Percentiles rank a stretch among this genome's conserved stretches.
phyloP scores from a whole-genome alignment of 2,888 invertebrate genomes.

The Corythucha ciliata region DNA sequence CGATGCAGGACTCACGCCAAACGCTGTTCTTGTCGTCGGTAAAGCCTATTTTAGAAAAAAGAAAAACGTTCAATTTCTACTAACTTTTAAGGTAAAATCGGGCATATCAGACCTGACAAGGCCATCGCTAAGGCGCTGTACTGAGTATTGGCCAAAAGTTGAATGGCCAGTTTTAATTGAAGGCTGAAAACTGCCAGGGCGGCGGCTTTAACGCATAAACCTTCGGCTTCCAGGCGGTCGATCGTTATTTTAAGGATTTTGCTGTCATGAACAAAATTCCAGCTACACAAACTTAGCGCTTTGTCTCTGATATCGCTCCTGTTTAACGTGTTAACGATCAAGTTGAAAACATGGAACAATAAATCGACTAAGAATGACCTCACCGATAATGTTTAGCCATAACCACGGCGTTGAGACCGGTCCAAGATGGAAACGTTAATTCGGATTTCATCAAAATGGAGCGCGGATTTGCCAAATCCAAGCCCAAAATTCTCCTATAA shows the following conservation, averaged over 20 bases:
- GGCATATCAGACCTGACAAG: constrained; percentile 46
- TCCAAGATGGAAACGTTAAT: constrained; percentile 50
- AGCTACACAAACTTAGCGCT: constrained; percentile 79
- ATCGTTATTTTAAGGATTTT: constrained; percentile 40
- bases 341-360: neutral
- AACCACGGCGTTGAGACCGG: constrained; percentile 47
- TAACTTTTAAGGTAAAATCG: neutral
- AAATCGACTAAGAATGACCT: constrained; percentile 17
- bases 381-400: constrained; percentile 50
- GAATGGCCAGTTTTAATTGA: constrained; percentile 71
- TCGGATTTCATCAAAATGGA: constrained; percentile 33
- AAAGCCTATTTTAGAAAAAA: constrained; percentile 47
- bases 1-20: constrained; percentile 66
- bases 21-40: constrained; percentile 71
- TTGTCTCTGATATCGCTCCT: constrained; percentile 67
- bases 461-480: constrained; percentile 31
- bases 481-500: constrained; percentile 33
- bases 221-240: constrained; percentile 21
- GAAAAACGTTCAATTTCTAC: neutral
- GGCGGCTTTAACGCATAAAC: constrained; percentile 55
- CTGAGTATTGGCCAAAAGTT: constrained; percentile 65
- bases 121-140: constrained; percentile 67
- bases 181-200: constrained; percentile 86
- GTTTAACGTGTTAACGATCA: neutral
- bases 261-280: constrained; percentile 70